Base-by-base conservation (phyloP, 2,113 vertebrate genomes). In the Corythaixoides concolor region DNA sequence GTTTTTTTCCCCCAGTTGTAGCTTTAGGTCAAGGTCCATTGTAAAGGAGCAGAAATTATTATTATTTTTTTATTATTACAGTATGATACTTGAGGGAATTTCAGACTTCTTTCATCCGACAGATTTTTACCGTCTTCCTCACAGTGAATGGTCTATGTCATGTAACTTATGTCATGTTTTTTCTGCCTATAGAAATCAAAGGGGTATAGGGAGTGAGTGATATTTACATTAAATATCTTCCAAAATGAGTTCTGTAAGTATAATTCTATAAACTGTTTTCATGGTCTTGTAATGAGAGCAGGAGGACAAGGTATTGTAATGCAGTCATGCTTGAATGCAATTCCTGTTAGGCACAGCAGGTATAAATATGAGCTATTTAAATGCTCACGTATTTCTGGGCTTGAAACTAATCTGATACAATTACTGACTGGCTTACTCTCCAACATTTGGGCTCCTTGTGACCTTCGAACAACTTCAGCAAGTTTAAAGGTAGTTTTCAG, bases 321-420 rank as follows among this genome's bases (percentile, higher is more conserved):
- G 43, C n/a, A 84, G 7, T 79, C 19, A n/a, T 73, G 66, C 30
- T 76, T 89, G 62, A 49, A 68, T 79, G 58, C 39, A 84, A 1
- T 78, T 91, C 41, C 45, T 72, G 8, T 85, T 79, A 37, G 30
- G 74, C 22, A 66, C 15, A 62, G 66, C 66, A 73, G 23, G 15
- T 89, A 72, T 13, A 68, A 56, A 85, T 90, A 93, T 30, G 80
- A 97, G 90, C 89, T 96, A 66, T 94, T 93, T 86, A 88, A 97
- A 97, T 93, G 74, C 27, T 60, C 39, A 15, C 8, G 18, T 92
- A 96, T 92, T 97, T 96, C 77, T 89, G 83, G 79, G 64, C 53
- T 95, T 91, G 33, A 95, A 94, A 90, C 60, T 85, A 62, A 70
- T 73, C 58, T 75, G 59, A 15, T 79, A 56, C 0, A 1, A 32